These are phyloP conservation scores for Vombatus ursinus DNA, from an alignment of 2,113 vertebrate species.

Conservation along the genomic window DNA sequence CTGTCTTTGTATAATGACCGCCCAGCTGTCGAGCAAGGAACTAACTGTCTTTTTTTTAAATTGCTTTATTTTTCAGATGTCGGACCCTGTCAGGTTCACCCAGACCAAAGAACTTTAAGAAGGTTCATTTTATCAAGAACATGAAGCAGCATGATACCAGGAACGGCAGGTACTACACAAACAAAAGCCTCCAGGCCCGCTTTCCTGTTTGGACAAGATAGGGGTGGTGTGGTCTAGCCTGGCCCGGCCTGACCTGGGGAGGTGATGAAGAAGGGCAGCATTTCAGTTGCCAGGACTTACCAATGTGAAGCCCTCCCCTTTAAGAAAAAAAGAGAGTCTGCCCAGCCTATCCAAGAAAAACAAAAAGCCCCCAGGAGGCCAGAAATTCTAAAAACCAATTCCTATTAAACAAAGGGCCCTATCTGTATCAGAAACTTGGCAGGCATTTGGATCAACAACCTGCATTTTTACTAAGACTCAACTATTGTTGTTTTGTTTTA, in stretches of 20 bases:
- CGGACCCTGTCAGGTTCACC: constrained; percentile 98
- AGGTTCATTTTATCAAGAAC: constrained; percentile 99
- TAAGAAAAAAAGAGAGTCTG: not conserved
- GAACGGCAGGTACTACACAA: constrained; percentile 92
- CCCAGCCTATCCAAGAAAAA: not conserved
- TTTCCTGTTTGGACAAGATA: not conserved
- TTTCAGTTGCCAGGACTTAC: not conserved
- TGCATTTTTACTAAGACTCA: not conserved
- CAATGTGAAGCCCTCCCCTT: not conserved
- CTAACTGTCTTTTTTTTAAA: constrained; percentile 55
- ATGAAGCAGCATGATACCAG: constrained; percentile 96
- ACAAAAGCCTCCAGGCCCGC: not conserved
- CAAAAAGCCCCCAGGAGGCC: not conserved
- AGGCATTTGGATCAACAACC: not conserved
- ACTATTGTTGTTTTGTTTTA: constrained; percentile 27
- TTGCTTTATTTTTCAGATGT: constrained; percentile 89
- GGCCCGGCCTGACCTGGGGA: not conserved
- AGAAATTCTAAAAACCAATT: not conserved
- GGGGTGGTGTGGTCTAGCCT: accelerated
- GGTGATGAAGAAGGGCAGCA: not conserved
- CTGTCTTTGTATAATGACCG: constrained; percentile 81
- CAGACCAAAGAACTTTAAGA: constrained; percentile 99
- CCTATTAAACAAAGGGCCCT: not conserved
- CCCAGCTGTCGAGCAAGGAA: constrained; percentile 63
- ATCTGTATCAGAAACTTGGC: not conserved